Evolutionary conservation across 2,888 invertebrate species (phyloP).

Genomic region (Mythimna loreyi): DNA sequence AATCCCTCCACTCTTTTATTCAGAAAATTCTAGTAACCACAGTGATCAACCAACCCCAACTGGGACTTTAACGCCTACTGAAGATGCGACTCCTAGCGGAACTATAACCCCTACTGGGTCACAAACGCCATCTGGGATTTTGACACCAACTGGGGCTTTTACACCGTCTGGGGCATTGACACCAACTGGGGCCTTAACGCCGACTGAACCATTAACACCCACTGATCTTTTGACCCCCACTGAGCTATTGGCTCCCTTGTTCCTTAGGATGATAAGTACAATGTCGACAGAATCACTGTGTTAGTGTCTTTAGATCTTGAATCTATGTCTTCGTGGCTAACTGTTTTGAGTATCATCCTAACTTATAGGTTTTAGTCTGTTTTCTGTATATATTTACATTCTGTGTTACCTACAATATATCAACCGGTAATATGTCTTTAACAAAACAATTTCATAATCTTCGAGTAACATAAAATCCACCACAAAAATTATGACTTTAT

Average conservation of each 20-base stretch:
- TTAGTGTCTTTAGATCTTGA: constrained; percentile 70
- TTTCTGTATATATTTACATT: not conserved
- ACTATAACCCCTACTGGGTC: constrained; percentile 15
- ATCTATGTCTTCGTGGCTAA: constrained; percentile 42
- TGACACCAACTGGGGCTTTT: constrained; percentile 71
- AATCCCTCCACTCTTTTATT: constrained; percentile 58
- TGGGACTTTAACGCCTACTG: constrained; percentile 70
- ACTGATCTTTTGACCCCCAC: constrained; percentile 55
- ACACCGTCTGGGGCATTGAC: constrained; percentile 52
- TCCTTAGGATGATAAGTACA: constrained; percentile 86
- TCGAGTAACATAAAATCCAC: not conserved
- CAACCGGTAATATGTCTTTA: not conserved
- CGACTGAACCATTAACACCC: constrained; percentile 28
- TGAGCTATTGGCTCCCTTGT: constrained; percentile 77
- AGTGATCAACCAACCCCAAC: constrained; percentile 71
- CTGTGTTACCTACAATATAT: not conserved
- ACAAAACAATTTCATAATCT: not conserved
- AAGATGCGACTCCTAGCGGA: constrained; percentile 7
- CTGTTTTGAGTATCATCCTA: constrained; percentile 12
- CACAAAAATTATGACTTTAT: not conserved
- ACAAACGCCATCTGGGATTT: constrained; percentile 8
- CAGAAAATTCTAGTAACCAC: constrained; percentile 78
- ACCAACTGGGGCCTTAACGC: constrained; percentile 34
- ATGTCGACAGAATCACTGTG: constrained; percentile 83
- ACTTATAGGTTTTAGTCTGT: constrained; percentile 7